Evolutionary conservation across 2,113 vertebrate genomes (phyloP).

Genomic region (Ciconia maguari): DNA sequence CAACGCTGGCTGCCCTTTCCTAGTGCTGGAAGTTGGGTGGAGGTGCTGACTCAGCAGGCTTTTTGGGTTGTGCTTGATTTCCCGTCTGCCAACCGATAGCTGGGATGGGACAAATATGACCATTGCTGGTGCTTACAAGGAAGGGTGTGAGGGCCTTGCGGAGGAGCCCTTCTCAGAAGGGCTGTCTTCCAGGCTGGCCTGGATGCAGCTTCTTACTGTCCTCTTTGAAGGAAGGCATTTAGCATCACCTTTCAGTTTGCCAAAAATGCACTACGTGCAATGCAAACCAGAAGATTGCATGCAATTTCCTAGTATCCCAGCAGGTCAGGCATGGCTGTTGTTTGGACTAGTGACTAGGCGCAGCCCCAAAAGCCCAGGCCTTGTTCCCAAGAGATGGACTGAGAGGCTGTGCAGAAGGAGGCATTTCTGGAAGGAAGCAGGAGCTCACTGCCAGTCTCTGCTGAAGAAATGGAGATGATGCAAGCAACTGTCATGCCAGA

Average conservation of each 20-base stretch:
- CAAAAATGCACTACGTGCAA: background rate
- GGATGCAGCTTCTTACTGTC: background rate
- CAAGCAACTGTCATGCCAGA: background rate
- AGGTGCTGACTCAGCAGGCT: background rate
- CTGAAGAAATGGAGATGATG: background rate
- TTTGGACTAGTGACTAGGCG: background rate
- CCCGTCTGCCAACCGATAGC: background rate
- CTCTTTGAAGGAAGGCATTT: background rate
- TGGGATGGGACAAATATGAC: background rate
- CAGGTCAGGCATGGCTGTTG: background rate
- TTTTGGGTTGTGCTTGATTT: background rate
- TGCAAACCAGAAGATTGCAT: background rate
- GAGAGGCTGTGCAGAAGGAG: background rate
- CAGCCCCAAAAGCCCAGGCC: background rate
- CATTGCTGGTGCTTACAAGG: background rate
- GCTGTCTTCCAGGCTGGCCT: background rate
- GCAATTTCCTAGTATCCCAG: background rate
- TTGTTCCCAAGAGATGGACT: background rate
- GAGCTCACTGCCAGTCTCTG: accelerated
- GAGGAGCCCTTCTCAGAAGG: background rate
- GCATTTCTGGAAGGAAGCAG: too few relatives aligned
- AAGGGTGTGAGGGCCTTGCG: background rate
- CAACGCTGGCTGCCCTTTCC: background rate
- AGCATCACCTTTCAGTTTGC: background rate
- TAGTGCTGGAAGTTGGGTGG: background rate